phyloP scores from a whole-genome alignment of 2,113 vertebrate species.

The Oryzias melastigma region DNA sequence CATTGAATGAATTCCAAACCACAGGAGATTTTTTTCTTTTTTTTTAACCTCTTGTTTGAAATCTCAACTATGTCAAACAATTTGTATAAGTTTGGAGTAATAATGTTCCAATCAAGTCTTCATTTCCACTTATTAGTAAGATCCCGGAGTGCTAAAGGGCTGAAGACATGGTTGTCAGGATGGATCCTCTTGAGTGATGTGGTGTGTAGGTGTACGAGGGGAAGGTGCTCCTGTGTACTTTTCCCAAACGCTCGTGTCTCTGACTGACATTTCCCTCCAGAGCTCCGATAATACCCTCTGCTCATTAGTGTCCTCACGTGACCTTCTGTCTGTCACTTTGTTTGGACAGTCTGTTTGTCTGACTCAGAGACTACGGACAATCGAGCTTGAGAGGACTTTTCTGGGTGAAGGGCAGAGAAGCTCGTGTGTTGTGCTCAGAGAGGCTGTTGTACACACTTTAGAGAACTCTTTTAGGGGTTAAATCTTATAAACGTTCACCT shows the following conservation, averaged over 20 bases:
- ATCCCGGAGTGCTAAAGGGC: conserved; percentile 50
- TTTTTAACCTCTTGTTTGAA: conserved; percentile 11
- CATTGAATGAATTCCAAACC: conserved; percentile 8
- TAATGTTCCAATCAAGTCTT: conserved; percentile 59
- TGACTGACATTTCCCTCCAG: conserved; percentile 30
- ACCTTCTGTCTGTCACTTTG: conserved; percentile 14
- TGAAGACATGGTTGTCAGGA: conserved; percentile 63
- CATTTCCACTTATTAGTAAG: conserved; percentile 59
- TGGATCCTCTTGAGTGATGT: conserved; percentile 61
- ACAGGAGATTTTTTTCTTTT: conserved; percentile 18
- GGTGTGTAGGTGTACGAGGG: conserved; percentile 30
- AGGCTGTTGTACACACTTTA: too few species aligned
- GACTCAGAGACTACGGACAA: conserved; percentile 13
- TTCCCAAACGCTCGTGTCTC: conserved; percentile 31
- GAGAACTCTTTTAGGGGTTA: too few species aligned
- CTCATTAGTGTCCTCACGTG: conserved; percentile 21
- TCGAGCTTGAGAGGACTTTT: background rate
- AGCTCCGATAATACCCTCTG: conserved; percentile 30
- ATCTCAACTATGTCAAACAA: conserved; percentile 35
- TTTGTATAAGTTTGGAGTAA: conserved; percentile 39
- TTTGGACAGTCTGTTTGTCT: conserved; percentile 6
- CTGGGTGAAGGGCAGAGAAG: background rate
- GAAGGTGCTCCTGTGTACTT: conserved; percentile 12
- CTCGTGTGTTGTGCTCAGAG: background rate
- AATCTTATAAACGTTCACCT: too few species aligned